These are phyloP conservation scores for Rhopilema esculentum DNA, from an alignment of 30 jellyfish, hydroid and myxozoan genomes.

Conservation along the genomic window DNA sequence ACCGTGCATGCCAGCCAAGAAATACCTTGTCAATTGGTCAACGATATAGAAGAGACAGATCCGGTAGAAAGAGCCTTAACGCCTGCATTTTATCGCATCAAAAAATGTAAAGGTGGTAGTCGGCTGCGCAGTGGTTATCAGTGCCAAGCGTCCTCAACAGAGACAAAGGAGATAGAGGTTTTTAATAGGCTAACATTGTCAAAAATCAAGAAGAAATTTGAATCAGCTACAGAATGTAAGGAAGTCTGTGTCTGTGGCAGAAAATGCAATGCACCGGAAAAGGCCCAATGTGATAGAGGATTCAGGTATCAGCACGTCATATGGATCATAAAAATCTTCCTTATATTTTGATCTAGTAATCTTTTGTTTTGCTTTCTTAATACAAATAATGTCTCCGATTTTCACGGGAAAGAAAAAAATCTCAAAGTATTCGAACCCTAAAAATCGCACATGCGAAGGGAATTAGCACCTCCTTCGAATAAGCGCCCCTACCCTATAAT, in stretches of 20 bases:
- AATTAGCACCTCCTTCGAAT: too few species aligned
- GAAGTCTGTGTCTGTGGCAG: conserved; percentile 34
- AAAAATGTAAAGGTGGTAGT: conserved; percentile 14
- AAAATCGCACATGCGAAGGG: too few species aligned
- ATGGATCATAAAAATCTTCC: too few species aligned
- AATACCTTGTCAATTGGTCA: conserved; percentile 6
- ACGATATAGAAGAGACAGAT: conserved; percentile 13
- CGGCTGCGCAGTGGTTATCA: neutral
- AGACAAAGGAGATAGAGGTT: neutral
- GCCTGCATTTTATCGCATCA: neutral
- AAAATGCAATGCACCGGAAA: neutral
- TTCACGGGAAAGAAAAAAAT: too few species aligned
- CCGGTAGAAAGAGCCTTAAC: neutral
- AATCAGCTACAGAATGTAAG: conserved; percentile 15
- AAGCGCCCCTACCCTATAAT: too few species aligned
- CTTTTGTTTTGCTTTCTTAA: too few species aligned
- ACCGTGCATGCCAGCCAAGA: neutral
- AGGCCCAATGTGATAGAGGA: neutral
- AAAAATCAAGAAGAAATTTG: neutral
- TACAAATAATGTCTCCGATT: too few species aligned
- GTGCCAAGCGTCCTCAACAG: conserved; percentile 11
- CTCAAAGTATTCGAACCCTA: too few species aligned
- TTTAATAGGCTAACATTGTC: neutral
- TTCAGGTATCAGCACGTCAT: neutral
- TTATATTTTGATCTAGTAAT: too few species aligned